Evolutionary conservation across 2,888 invertebrate species (phyloP), one percentile per base, ranked within the genome.

Genomic region (Chromoteleia sp.): DNA sequence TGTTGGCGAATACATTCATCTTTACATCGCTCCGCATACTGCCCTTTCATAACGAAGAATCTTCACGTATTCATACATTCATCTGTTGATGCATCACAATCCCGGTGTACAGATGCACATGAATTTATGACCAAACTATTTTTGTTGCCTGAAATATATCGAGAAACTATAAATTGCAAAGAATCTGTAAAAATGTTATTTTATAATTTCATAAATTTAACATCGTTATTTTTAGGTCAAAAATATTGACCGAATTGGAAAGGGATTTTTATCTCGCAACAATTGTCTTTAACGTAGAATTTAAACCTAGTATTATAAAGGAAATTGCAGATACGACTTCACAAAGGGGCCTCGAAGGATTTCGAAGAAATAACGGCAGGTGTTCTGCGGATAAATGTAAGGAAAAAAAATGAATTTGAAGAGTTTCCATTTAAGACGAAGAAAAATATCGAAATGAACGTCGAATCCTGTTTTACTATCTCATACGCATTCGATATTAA

Each of bases 321-420:
- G 5, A 39, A 59, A 59, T 41, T 43, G 8, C 41, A 25, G 36
- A 36, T 36, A 36, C 8, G n/a, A 36, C n/a, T 36, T 36, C 1
- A n/a, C 8, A 5, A 12, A 21, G 25, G n/a, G 4, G 6, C 12
- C 17, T 41, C 8, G 14, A 10, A 10, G 14, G 15, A 59, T 59
- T 59, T 14, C 29, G 30, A 10, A 7, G 61, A 45, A 61, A 43
- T 45, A 45, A 61, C 45, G 61, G 29, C 29, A 43, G 30, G 33
- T 48, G 45, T n/a, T 48, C 6, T 10, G 6, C 14, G n/a, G 39
- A 33, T 48, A 29, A 63, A 19, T 33, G 19, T n/a, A 25, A 43
- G 25, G 8, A 30, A 48, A 61, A 58, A 25, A 39, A 25, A n/a
- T 12, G n/a, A 45, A 33, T 36, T 10, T 39, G 29, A 15, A 41